These are phyloP conservation scores for Bambusicola thoracicus DNA, from an alignment of 2,113 vertebrate genomes.

Conservation along the genomic window DNA sequence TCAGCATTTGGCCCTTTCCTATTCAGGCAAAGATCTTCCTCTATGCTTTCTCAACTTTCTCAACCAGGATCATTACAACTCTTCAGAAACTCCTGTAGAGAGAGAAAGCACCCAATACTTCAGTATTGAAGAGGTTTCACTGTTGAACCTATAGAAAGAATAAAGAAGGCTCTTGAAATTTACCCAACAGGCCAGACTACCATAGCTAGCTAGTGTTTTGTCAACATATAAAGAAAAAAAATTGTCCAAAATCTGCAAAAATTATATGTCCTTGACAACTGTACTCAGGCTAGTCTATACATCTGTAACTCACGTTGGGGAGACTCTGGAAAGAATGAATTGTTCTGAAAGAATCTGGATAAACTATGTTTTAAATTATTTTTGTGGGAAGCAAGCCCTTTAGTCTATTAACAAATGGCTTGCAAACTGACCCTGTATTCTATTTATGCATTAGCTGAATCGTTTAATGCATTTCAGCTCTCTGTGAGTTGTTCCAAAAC, in stretches of 20 bases:
- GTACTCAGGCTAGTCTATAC: background rate
- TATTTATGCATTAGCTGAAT: constrained; percentile 63
- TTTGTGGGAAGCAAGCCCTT: constrained; percentile 59
- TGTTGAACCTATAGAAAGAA: background rate
- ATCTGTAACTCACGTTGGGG: background rate
- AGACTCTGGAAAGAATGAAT: constrained; percentile 56
- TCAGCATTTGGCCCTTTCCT: background rate
- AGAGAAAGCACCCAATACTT: background rate
- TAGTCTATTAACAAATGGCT: constrained; percentile 59
- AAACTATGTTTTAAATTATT: constrained; percentile 66
- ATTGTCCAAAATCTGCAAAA: background rate
- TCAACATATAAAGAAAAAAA: background rate
- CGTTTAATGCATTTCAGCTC: constrained; percentile 62
- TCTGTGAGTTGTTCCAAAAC: constrained; percentile 61
- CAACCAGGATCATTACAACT: background rate
- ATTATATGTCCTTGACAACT: background rate
- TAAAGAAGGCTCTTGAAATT: background rate
- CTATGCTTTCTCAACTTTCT: background rate
- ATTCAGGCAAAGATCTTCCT: background rate
- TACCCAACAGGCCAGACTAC: background rate
- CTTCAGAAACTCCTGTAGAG: background rate
- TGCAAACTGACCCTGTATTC: constrained; percentile 61
- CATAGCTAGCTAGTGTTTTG: background rate
- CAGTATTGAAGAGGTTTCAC: background rate
- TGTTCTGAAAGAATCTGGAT: constrained; percentile 50